A percentile compares a stretch with the other conserved stretches of the same genome.
Evolutionary conservation across 2,113 vertebrate genomes (phyloP).

Genomic region (Ranitomeya variabilis): DNA sequence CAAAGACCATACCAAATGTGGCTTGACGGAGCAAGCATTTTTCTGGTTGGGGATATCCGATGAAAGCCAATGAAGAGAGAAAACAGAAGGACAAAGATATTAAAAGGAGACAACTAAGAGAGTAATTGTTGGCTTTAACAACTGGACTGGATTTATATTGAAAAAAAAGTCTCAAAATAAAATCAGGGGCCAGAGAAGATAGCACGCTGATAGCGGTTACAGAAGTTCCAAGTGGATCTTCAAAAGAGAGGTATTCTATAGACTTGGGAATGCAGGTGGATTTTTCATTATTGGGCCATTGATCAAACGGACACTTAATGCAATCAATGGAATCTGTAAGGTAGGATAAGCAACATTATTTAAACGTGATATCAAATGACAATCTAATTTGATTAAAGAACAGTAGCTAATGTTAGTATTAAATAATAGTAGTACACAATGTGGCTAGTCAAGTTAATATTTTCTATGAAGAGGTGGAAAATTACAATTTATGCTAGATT

Average conservation of each 20-base stretch:
- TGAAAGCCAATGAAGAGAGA: slow-evolving; percentile 41
- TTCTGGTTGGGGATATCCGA: slow-evolving; percentile 3
- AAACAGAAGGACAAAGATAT: slow-evolving; percentile 50
- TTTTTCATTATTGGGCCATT: slow-evolving; percentile 40
- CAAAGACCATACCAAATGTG: slow-evolving; percentile 53
- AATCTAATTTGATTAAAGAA: too few relatives aligned
- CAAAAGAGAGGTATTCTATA: slow-evolving; percentile 43
- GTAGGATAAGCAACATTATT: not conserved
- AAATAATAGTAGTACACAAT: too few relatives aligned
- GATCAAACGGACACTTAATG: slow-evolving; percentile 12
- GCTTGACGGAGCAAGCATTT: slow-evolving; percentile 25
- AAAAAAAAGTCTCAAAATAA: slow-evolving; percentile 47
- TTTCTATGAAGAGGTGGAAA: too few relatives aligned
- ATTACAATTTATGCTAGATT: too few relatives aligned
- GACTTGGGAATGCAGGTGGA: slow-evolving; percentile 39
- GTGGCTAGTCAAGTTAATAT: too few relatives aligned
- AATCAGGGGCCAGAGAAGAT: slow-evolving; percentile 35
- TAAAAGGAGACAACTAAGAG: slow-evolving; percentile 53
- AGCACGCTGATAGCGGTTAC: not conserved
- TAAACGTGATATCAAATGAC: not conserved
- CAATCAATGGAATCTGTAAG: slow-evolving; percentile 39
- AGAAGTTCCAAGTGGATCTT: slow-evolving; percentile 47
- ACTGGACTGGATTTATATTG: slow-evolving; percentile 49
- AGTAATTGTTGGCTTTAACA: slow-evolving; percentile 57
- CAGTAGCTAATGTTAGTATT: too few relatives aligned